These are phyloP conservation scores for Sander vitreus DNA, from an alignment of 2,113 vertebrate species.

Conservation along the genomic window DNA sequence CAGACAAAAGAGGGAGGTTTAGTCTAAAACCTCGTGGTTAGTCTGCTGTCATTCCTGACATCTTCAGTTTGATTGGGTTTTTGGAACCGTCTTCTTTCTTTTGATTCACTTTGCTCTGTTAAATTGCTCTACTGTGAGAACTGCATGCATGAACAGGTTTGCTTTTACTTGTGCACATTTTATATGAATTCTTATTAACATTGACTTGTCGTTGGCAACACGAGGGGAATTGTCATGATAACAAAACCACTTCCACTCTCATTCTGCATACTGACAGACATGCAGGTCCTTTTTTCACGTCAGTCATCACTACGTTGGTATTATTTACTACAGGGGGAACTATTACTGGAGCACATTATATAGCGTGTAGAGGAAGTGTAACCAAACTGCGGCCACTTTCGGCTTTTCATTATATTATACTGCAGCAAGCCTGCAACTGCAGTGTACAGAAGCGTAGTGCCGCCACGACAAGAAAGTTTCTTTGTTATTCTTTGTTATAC, in stretches of 20 bases:
- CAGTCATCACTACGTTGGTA: background rate
- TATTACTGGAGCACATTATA: too few relatives aligned
- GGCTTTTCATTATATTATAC: too few relatives aligned
- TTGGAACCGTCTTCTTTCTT: conserved; percentile 6
- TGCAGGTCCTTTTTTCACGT: conserved; percentile 34
- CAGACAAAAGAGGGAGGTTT: conserved; percentile 23
- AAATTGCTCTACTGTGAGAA: conserved; percentile 26
- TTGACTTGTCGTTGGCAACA: conserved; percentile 25
- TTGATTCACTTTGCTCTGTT: conserved; percentile 17
- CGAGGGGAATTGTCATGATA: conserved; percentile 7
- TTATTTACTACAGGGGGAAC: background rate
- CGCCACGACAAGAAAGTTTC: too few relatives aligned
- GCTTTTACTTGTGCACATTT: conserved; percentile 19
- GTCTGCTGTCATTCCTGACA: conserved; percentile 18
- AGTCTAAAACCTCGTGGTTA: conserved; percentile 23
- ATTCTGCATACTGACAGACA: conserved; percentile 37
- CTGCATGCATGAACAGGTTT: conserved; percentile 34
- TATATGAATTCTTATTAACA: conserved; percentile 25
- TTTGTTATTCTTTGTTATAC: too few relatives aligned
- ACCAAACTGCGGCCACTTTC: too few relatives aligned
- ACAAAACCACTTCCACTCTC: conserved; percentile 18
- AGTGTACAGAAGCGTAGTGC: too few relatives aligned
- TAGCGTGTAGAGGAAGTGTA: too few relatives aligned
- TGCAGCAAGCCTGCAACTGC: too few relatives aligned
- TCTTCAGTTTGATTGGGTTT: conserved; percentile 22